Evolutionary conservation across 1,140 invertebrate species (phyloP), one percentile per base, ranked within the genome.

Genomic region (Meloidogyne floridensis): DNA sequence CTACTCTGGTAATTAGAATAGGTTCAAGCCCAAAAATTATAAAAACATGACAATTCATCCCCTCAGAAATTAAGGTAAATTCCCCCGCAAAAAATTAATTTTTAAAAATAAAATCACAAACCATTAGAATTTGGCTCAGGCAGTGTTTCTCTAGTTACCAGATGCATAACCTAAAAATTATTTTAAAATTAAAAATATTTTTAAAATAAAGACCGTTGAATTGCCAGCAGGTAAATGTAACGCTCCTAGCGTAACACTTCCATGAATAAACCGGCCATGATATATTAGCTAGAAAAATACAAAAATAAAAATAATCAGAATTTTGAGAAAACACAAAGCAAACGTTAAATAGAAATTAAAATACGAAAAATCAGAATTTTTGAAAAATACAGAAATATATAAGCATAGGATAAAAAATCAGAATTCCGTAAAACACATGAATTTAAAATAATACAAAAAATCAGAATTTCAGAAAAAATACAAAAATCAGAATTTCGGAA

Each of bases 121-220:
- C 96, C 96, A 94, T 96, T 95, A 90, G 95, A 96, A 92, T 98
- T 98, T 86, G 97, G 96, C 92, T 98, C 96, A 87, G 97, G 97
- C 91, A 99, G 93, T 92, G 97, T 98, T 93, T 99, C 97, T 91
- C 97, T 93, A 85, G 97, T 96, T 90, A 99, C 96, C 87, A 99
- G 93, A 93, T 99, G 97, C 97, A 99, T 99, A 88, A 98, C 97
- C 90, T 79, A n/a, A 13, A 42, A 71, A 13, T n/a, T 10, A n/a
- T 71, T 54, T 56, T 77, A 54, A 77, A 10, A 0, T 20, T 75
- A 11, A 13, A 10, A 8, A 43, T 20, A 4, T 3, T 20, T 10
- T 6, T n/a, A 47, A 43, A 13, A 47, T 20, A n/a, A 96, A 97
- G 86, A 96, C 98, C 92, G 96, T 96, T 76, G 86, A 87, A 43